Percentiles rank a stretch among this genome's conserved stretches.
These are phyloP conservation scores for Fissipunctia ypsillon DNA, from an alignment of 2,888 invertebrate genomes.

Conservation along the genomic window DNA sequence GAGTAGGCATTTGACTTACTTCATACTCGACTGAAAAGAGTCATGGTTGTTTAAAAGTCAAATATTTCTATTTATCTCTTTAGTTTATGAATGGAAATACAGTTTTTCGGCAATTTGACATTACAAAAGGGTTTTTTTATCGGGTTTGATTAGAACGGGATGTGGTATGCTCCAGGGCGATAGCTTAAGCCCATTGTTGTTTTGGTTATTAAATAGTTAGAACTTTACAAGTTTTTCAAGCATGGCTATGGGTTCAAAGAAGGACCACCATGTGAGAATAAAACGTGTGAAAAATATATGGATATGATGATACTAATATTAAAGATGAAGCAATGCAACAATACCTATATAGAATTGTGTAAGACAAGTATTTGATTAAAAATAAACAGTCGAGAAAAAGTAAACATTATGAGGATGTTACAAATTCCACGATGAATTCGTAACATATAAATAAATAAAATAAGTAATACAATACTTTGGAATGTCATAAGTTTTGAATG, in stretches of 20 bases:
- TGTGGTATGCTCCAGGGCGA: not conserved
- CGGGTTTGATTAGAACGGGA: not conserved
- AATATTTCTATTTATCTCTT: not conserved
- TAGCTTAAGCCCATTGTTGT: not conserved
- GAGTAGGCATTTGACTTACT: not conserved
- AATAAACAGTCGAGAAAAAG: not conserved
- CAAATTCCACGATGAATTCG: not conserved
- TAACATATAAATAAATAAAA: not conserved
- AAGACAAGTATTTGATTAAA: not conserved
- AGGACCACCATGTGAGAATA: not conserved
- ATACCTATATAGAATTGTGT: not conserved
- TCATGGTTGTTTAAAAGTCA: not conserved
- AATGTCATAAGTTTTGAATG: not conserved
- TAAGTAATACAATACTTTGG: no score
- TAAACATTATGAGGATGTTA: constrained; percentile 4
- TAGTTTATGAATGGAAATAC: not conserved
- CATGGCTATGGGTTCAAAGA: not conserved
- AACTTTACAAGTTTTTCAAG: not conserved
- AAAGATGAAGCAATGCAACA: not conserved
- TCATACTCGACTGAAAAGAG: not conserved
- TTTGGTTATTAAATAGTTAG: not conserved
- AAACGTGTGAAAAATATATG: not conserved
- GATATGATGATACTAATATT: not conserved
- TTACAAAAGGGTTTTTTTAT: no score
- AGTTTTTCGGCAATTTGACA: not conserved